Conservation (phyloP, 2,888 invertebrate species). For the Scaptomyza flava region DNA sequence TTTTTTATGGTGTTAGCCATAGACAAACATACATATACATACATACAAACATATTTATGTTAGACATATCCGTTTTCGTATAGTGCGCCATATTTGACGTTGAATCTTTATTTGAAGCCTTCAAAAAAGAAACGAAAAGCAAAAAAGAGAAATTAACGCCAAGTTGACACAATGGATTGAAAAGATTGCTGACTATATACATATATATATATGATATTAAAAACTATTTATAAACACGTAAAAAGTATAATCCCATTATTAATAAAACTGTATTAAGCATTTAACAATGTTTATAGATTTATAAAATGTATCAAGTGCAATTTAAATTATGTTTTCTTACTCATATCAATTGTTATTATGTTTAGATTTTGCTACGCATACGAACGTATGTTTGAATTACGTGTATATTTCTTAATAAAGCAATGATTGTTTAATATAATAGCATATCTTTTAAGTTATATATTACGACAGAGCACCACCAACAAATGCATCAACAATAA, state of each 20-base stretch:
- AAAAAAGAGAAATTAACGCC: constrained; percentile 44
- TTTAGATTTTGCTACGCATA: background rate
- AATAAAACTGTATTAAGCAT: constrained; percentile 23
- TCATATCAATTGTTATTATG: background rate
- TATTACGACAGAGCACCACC: background rate
- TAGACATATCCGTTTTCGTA: constrained; percentile 50
- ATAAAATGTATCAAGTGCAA: constrained; percentile 3
- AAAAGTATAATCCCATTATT: background rate
- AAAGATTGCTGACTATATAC: constrained; percentile 47
- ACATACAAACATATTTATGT: too few species aligned
- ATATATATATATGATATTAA: constrained; percentile 17
- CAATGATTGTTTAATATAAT: constrained; percentile 11
- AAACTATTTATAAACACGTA: constrained; percentile 19
- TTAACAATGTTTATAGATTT: constrained; percentile 22
- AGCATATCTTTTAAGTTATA: constrained; percentile 20
- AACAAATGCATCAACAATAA: constrained; percentile 11
- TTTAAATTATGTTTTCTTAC: background rate
- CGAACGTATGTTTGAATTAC: background rate
- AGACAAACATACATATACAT: constrained; percentile 2
- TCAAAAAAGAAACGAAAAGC: constrained; percentile 14
- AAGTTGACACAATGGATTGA: constrained; percentile 13
- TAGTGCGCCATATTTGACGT: constrained; percentile 37
- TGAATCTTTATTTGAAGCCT: constrained; percentile 25
- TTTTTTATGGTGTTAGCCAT: constrained; percentile 38
- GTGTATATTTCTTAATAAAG: constrained; percentile 18